These are phyloP conservation scores for Poecile montanus DNA, from an alignment of 2,797 vertebrate genomes.

Conservation along the genomic window DNA sequence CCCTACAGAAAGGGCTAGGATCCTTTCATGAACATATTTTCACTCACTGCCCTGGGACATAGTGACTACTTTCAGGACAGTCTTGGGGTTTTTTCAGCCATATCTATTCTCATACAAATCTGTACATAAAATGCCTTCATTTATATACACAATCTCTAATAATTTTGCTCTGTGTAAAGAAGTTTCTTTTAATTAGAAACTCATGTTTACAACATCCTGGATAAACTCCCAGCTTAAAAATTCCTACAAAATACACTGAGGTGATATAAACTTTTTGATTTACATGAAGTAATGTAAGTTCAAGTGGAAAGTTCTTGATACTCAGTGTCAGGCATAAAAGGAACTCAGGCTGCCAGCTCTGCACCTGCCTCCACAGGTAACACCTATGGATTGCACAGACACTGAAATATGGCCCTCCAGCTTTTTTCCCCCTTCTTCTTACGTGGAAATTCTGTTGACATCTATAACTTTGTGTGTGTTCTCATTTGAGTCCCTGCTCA, in stretches of 20 bases:
- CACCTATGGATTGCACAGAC: neutral
- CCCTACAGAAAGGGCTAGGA: neutral
- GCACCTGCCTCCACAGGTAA: neutral
- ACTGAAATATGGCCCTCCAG: neutral
- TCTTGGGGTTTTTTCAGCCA: neutral
- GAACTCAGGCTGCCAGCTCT: neutral
- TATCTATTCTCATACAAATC: neutral
- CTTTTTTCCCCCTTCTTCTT: neutral
- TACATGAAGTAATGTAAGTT: neutral
- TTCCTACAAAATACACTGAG: neutral
- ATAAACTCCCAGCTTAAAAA: neutral
- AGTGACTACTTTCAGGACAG: neutral
- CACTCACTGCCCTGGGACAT: neutral
- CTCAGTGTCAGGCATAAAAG: neutral
- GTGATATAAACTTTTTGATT: neutral
- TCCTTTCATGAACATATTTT: neutral
- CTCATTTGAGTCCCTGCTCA: neutral
- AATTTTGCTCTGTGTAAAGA: neutral
- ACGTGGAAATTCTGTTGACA: neutral
- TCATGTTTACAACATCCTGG: neutral
- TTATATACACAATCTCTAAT: neutral
- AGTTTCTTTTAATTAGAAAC: neutral
- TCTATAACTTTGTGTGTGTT: neutral
- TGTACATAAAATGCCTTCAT: neutral
- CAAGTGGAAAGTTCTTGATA: neutral